phyloP scores from a whole-genome alignment of 1,140 invertebrate species.

The Tetramorium parvispinum region DNA sequence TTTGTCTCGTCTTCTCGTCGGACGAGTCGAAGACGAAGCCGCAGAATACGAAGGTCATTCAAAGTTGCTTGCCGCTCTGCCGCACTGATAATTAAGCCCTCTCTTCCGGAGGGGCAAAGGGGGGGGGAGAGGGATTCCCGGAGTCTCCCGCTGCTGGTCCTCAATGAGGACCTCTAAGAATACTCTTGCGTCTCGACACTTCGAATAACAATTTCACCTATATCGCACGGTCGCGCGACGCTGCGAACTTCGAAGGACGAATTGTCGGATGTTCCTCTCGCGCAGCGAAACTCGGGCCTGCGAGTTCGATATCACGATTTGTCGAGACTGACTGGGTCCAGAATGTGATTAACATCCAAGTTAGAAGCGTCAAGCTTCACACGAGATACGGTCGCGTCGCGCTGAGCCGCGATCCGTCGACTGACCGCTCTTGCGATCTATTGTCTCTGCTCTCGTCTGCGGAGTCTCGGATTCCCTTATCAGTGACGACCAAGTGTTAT shows the following conservation, averaged over 20 bases:
- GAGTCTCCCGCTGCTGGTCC: not conserved
- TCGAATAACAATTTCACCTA: not conserved
- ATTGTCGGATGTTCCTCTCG: not conserved
- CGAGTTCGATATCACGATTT: not conserved
- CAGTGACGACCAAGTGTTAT: slow-evolving; percentile 41
- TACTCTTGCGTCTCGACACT: not conserved
- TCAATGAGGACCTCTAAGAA: not conserved
- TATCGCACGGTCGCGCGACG: not conserved
- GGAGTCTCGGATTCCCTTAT: slow-evolving; percentile 9
- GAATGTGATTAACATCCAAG: not conserved
- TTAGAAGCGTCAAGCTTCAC: not conserved
- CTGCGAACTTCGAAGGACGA: not conserved
- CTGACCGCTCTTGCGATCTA: slow-evolving; percentile 10
- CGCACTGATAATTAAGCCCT: slow-evolving; percentile 8
- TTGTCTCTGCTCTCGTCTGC: slow-evolving; percentile 21
- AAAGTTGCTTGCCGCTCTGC: slow-evolving; percentile 62
- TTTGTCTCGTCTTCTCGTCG: slow-evolving; percentile 81
- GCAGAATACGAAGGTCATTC: slow-evolving; percentile 83
- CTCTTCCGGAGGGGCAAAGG: slow-evolving; percentile 22
- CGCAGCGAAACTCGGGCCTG: not conserved
- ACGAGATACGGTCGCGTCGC: not conserved
- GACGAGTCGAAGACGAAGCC: slow-evolving; percentile 83
- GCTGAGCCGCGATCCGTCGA: slow-evolving; percentile 19
- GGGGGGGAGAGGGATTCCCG: not conserved
- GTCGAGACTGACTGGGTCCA: not conserved